Base-by-base conservation (phyloP, 2,797 vertebrate species). In the Onychomys leucogaster region DNA sequence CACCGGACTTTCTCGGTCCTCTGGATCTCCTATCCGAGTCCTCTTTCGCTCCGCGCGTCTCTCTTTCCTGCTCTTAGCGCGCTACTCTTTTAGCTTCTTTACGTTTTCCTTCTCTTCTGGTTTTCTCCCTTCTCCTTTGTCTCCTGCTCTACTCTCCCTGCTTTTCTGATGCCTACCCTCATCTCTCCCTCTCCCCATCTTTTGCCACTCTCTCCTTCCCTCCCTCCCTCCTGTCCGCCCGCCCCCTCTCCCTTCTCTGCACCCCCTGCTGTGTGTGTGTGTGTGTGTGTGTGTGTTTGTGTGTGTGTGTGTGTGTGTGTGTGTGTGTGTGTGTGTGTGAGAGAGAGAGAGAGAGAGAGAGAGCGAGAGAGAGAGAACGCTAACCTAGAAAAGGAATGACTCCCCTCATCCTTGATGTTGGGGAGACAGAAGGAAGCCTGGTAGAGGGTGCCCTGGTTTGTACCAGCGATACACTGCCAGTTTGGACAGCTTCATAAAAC, bases 211-310 rank as follows among this genome's bases (percentile, higher is more conserved):
- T 14, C 6, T 11, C 34, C 29, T 1, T 19, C 13, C 16, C 1
- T 7, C 5, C 6, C 13, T 0, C 11, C 2, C 8, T 0, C 4
- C 16, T 11, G 9, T 8, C 23, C 13, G 11, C 29, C 21, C 67
- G 12, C n/a, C 23, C 13, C 13, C 16, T 1, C 34, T 27, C 12
- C 6, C 32, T 69, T n/a, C 29, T 14, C 41, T 16, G 6, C 6
- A 6, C 16, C 67, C 25, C 29, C 52, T 55, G 52, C 52, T 14
- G 52, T 55, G 14, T 55, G 52, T 55, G 52, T 63, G 46, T 49
- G 65, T 69, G 32, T 67, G 29, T 73, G 69, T 37, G 69, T 37
- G 52, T 21, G 69, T 71, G 65, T 67, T 65, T 69, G 65, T 67
- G 65, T 67, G 65, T 67, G 65, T 67, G 65, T 34, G 65, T 67